Conservation (phyloP, 2,113 vertebrate genomes). For the Zosterops pallidus region DNA sequence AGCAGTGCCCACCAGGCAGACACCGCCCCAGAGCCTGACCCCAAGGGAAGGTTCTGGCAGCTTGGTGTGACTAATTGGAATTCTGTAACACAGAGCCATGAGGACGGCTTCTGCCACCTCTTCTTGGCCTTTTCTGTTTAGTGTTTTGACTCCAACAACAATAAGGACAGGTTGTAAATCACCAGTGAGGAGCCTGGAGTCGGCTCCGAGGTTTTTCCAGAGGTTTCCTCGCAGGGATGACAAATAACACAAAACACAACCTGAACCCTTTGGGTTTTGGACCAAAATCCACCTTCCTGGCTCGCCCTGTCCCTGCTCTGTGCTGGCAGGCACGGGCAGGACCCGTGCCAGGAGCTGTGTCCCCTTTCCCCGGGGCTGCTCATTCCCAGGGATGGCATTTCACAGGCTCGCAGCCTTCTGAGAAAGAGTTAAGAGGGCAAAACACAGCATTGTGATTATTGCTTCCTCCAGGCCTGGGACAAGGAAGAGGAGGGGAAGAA, state of each 20-base stretch:
- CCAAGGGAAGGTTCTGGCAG: not conserved
- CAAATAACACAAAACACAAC: not conserved
- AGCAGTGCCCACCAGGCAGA: not conserved
- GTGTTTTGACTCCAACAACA: not conserved
- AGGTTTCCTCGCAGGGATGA: too few relatives aligned
- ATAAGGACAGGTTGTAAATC: not conserved
- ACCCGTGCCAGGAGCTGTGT: rapidly evolving
- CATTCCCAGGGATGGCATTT: not conserved
- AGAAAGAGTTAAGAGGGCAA: conserved; percentile 61
- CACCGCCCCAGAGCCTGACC: not conserved
- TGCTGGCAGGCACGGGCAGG: not conserved
- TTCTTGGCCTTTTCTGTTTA: not conserved
- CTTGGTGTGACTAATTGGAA: not conserved
- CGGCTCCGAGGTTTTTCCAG: not conserved
- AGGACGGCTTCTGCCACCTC: not conserved
- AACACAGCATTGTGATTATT: conserved; percentile 65
- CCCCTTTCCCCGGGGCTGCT: not conserved
- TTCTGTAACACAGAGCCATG: not conserved
- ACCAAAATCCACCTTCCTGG: not conserved
- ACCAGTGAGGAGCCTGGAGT: not conserved
- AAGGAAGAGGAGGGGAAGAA: conserved; percentile 65
- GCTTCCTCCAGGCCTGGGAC: conserved; percentile 62
- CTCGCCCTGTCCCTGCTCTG: not conserved
- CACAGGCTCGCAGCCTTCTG: not conserved
- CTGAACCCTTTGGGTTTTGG: not conserved